phyloP scores from a whole-genome alignment of 2,888 invertebrate genomes.

The Meiosimyza decipiens region DNA sequence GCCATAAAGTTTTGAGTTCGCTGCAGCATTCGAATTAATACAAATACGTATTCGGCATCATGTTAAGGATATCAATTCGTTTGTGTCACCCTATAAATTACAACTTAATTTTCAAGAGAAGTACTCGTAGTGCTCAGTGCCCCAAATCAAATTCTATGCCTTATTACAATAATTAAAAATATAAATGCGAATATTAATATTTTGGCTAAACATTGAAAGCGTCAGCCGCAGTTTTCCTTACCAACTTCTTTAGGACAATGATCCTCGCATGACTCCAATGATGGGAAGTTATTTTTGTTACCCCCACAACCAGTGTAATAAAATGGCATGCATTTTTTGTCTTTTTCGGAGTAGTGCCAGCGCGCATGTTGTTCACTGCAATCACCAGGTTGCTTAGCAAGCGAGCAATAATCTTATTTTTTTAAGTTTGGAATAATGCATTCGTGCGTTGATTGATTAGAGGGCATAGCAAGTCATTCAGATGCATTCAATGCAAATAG shows the following conservation, averaged over 20 bases:
- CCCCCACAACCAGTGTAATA: constrained; percentile 93
- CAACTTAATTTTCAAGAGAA: too few relatives aligned
- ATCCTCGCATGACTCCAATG: constrained; percentile 77
- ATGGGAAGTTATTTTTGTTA: constrained; percentile 86
- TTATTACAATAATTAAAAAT: constrained; percentile 9
- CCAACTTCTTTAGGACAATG: constrained; percentile 84
- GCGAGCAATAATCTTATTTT: constrained; percentile 77
- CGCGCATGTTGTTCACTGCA: constrained; percentile 79
- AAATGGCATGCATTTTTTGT: constrained; percentile 91
- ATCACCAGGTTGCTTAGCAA: constrained; percentile 79
- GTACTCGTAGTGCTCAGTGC: too few relatives aligned
- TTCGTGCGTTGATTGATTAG: constrained; percentile 24
- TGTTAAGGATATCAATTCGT: too few relatives aligned
- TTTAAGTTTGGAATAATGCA: constrained; percentile 1
- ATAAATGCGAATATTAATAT: constrained; percentile 49
- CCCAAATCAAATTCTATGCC: not conserved
- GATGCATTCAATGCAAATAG: constrained; percentile 29
- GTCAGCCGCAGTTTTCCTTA: constrained; percentile 69
- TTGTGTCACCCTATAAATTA: too few relatives aligned
- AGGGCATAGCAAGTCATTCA: not conserved
- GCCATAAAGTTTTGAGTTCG: too few relatives aligned
- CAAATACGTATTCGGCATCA: too few relatives aligned
- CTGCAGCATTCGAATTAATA: too few relatives aligned
- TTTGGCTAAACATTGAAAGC: constrained; percentile 43
- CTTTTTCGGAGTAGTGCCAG: constrained; percentile 87